These are phyloP conservation scores for Alsophila aescularia DNA, from an alignment of 2,888 invertebrate species.

Conservation along the genomic window DNA sequence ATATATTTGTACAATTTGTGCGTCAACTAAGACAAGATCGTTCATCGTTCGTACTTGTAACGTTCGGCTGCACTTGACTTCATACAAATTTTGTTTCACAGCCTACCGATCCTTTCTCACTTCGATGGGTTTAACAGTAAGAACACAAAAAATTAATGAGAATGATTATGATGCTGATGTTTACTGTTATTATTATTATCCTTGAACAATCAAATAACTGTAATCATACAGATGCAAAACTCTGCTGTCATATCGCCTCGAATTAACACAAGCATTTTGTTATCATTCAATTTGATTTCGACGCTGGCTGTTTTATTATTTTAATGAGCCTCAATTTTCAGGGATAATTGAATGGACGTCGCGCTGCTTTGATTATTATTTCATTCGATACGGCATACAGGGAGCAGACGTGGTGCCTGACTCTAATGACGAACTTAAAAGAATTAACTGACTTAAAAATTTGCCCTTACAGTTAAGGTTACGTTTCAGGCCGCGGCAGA, in stretches of 20 bases:
- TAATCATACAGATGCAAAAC: conserved; percentile 51
- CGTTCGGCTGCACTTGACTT: no score
- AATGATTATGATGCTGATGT: no score
- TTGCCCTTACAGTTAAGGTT: conserved; percentile 1
- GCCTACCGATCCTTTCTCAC: no score
- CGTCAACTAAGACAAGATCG: no score
- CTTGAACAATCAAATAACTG: conserved; percentile 33
- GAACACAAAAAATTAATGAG: no score
- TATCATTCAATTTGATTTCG: conserved; percentile 82
- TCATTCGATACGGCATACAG: conserved; percentile 60
- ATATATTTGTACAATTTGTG: no score
- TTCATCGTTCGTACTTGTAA: no score
- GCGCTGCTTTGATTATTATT: conserved; percentile 73
- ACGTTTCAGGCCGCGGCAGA: conserved; percentile 18
- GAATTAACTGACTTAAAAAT: conserved; percentile 3
- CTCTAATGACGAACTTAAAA: conserved; percentile 13
- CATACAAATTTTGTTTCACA: no score
- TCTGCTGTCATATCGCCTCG: conserved; percentile 59
- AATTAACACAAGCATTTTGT: conserved; percentile 80
- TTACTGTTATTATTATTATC: conserved; percentile 5
- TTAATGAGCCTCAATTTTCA: conserved; percentile 83
- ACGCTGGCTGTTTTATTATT: conserved; percentile 82
- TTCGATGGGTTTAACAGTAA: no score
- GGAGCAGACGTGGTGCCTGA: conserved; percentile 38
- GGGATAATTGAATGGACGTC: conserved; percentile 80